Base-by-base conservation (phyloP, 1,140 invertebrate species). In the Nomia melanderi region DNA sequence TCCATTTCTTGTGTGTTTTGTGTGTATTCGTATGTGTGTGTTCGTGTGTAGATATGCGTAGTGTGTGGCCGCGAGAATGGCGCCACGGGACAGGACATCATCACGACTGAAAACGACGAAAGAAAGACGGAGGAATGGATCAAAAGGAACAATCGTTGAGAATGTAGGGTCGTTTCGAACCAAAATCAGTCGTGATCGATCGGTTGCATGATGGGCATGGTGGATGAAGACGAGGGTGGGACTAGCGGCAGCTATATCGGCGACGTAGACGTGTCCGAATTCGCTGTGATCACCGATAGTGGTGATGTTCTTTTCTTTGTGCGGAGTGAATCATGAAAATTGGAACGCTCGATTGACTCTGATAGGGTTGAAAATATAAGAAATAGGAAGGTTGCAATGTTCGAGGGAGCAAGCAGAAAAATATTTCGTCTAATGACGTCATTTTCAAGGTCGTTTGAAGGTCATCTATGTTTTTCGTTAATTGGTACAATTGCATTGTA, bases 101-200 rank as follows among this genome's bases (percentile, higher is more conserved):
- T 20, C 53, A 66, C 31, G 67, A 17, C 14, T 33, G 44, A 67
- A 31, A 56, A 56, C 29, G 36, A 33, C 41, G 27, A 31, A 36
- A 47, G 36, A 50, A 57, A 82, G 65, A 78, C 7, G 47, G 53
- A 79, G 47, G 66, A 77, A 71, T 33, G 67, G 79, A 70, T 59
- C 73, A 65, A 59, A 39, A 50, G 50, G n/a, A 67, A 47, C n/a
- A 39, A 50, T 36, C 4, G 25, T 41, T 41, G 41, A 36, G 31
- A 0, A 25, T 8, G 29, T 36, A 23, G 64, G 31, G 60, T 20
- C 29, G 47, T 11, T 47, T 25, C 25, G 17, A 67, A 41, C 11
- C 17, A 27, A 20, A 9, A n/a, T 25, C 33, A 53, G 36, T 31
- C 29, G n/a, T 39, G 17, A 23, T n/a, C 12, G 25, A 62, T 29